Evolutionary conservation across 2,888 invertebrate species (phyloP).

Genomic region (Protonemura montana): DNA sequence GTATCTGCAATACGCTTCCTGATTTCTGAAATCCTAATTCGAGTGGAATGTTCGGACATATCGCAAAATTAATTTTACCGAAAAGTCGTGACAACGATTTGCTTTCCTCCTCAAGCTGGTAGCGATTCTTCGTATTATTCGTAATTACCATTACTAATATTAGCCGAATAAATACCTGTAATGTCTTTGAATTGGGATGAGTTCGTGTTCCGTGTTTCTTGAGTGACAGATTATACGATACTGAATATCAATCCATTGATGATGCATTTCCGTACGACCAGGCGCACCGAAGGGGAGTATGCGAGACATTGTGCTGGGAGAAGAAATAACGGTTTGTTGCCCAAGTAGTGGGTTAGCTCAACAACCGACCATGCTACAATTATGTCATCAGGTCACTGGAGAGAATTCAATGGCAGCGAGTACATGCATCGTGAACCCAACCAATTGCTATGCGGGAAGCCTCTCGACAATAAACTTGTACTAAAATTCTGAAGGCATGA

Average conservation of each 20-base stretch:
- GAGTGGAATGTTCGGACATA: no score
- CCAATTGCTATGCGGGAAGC: background rate
- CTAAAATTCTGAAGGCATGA: background rate
- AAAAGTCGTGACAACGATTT: no score
- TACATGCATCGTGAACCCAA: background rate
- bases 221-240: conserved; percentile 16
- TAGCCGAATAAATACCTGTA: conserved; percentile 7
- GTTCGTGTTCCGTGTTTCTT: background rate
- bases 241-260: conserved; percentile 9
- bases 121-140: no score
- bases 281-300: background rate
- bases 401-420: background rate
- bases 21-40: no score
- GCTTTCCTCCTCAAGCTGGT: no score
- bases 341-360: conserved; percentile 30
- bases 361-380: conserved; percentile 9
- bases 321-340: conserved; percentile 24
- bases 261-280: background rate
- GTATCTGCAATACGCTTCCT: no score
- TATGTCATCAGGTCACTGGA: conserved; percentile 38
- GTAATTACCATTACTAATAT: background rate
- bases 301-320: no score
- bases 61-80: no score
- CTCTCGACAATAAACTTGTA: background rate
- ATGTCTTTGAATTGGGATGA: background rate